These are phyloP conservation scores for Sandelia bainsii DNA, from an alignment of 2,797 vertebrate genomes.

Conservation along the genomic window DNA sequence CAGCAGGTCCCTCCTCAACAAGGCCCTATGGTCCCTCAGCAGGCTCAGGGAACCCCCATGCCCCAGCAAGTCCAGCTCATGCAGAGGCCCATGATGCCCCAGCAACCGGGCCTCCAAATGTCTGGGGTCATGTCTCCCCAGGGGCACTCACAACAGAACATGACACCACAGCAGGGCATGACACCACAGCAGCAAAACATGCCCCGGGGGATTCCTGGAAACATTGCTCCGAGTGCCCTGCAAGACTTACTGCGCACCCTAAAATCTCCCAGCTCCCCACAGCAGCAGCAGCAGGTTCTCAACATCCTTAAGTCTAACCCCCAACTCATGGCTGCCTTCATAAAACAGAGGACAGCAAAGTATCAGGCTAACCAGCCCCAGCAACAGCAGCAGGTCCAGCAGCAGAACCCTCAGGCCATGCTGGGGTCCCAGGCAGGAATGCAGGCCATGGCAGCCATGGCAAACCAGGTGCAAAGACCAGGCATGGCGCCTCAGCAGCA, in stretches of 20 bases:
- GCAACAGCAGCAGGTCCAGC: conserved; percentile 75
- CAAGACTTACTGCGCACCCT: conserved; percentile 95
- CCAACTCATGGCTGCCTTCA: conserved; percentile 99
- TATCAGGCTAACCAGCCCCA: conserved; percentile 93
- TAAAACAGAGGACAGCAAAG: conserved; percentile 98
- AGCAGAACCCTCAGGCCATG: conserved; percentile 83
- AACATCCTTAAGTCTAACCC: conserved; percentile 98
- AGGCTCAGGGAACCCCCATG: conserved; percentile 74
- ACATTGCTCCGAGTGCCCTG: conserved; percentile 92
- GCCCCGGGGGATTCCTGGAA: conserved; percentile 86
- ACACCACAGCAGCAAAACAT: conserved; percentile 86
- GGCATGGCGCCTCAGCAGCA: conserved; percentile 90
- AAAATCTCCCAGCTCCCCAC: conserved; percentile 96
- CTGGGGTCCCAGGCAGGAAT: conserved; percentile 86
- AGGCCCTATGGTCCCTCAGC: conserved; percentile 74
- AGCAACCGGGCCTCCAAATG: conserved; percentile 80
- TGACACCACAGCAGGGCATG: conserved; percentile 83
- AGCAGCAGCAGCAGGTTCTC: conserved; percentile 98
- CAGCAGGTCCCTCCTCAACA: conserved; percentile 72
- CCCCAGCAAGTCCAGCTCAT: conserved; percentile 77
- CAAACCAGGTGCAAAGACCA: conserved; percentile 87
- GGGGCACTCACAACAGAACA: conserved; percentile 85
- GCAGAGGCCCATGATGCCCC: conserved; percentile 84
- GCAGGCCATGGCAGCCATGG: conserved; percentile 88
- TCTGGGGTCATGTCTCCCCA: conserved; percentile 79